Evolutionary conservation across 2,113 vertebrate species (phyloP).

Genomic region (Nipponia nippon): DNA sequence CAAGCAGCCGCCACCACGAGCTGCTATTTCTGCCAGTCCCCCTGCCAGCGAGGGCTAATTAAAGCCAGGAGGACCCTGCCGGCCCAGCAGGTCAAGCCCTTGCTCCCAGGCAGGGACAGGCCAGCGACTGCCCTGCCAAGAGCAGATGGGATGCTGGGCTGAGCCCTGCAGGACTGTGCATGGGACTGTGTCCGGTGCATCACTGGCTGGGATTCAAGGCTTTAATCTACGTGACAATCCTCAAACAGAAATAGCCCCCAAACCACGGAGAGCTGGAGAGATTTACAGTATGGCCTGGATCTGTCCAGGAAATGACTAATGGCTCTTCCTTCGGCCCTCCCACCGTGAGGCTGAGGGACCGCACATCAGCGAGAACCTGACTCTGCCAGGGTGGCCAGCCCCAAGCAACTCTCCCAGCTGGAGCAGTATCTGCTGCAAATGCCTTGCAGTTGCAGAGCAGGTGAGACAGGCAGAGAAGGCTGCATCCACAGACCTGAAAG

Average conservation of each 20-base stretch:
- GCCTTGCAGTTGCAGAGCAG: too few relatives aligned
- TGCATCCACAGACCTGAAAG: neutral
- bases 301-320: slow-evolving; percentile 20
- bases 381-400: neutral
- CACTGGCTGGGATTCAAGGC: neutral
- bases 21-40: neutral
- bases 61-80: neutral
- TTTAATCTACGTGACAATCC: neutral
- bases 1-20: neutral
- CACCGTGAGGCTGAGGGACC: neutral
- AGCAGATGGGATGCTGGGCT: neutral
- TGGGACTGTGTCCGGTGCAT: neutral
- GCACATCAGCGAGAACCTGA: neutral
- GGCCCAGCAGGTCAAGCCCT: neutral
- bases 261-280: neutral
- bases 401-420: neutral
- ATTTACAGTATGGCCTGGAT: neutral
- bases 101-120: neutral
- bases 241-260: slow-evolving; percentile 5
- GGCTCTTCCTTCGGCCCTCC: neutral
- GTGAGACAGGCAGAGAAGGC: neutral
- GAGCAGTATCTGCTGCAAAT: neutral
- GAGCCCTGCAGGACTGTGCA: neutral
- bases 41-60: neutral
- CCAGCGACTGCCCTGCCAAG: neutral